A percentile compares a stretch with the other conserved stretches of the same genome.
These are phyloP conservation scores for Typhlichthys subterraneus DNA, from an alignment of 2,797 vertebrate genomes.

Conservation along the genomic window DNA sequence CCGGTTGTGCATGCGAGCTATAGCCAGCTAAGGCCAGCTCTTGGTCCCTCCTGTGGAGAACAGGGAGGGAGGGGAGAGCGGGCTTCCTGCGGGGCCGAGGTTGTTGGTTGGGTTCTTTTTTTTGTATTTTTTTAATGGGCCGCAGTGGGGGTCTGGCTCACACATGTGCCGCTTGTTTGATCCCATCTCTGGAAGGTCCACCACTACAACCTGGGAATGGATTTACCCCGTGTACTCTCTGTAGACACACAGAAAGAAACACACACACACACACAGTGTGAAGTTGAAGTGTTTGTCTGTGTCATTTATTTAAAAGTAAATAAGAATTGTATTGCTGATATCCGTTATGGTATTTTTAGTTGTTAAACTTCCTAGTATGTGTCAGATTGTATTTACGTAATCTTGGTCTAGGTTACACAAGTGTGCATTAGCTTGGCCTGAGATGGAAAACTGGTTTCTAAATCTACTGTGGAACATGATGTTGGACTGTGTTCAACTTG, in stretches of 20 bases:
- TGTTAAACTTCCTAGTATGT: background rate
- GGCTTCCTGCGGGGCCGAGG: slow-evolving; percentile 12
- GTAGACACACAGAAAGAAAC: slow-evolving; percentile 2
- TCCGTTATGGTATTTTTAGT: background rate
- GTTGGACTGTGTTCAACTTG: slow-evolving; percentile 54
- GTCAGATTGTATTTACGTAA: background rate
- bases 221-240: slow-evolving; percentile 10
- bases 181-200: slow-evolving; percentile 34
- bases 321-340: too few species aligned
- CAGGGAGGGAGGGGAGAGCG: background rate
- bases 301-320: background rate
- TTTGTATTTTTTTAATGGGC: slow-evolving; percentile 30
- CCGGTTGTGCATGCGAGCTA: slow-evolving; percentile 4
- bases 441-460: slow-evolving; percentile 40
- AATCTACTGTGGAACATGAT: slow-evolving; percentile 55
- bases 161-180: slow-evolving; percentile 51
- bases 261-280: background rate
- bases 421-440: slow-evolving; percentile 10
- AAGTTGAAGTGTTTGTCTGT: background rate
- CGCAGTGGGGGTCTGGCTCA: slow-evolving; percentile 50
- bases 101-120: slow-evolving; percentile 11
- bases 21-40: background rate
- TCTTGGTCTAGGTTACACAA: slow-evolving; percentile 13
- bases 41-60: background rate
- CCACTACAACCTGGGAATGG: slow-evolving; percentile 21